Base-by-base conservation (phyloP, 1,140 invertebrate species). In the Diprion similis region DNA sequence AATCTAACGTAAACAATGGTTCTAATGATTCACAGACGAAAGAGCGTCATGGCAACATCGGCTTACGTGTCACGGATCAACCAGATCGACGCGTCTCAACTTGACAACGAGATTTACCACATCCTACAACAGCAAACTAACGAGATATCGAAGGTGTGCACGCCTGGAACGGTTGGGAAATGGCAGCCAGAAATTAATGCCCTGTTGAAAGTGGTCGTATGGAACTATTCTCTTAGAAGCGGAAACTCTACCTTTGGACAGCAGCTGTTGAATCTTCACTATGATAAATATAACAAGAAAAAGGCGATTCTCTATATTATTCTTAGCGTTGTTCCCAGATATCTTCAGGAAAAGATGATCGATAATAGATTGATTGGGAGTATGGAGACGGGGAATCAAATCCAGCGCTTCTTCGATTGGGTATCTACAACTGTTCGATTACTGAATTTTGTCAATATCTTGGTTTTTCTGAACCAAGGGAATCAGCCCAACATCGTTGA, bases 161-260 rank as follows among this genome's bases (percentile, higher is more conserved):
- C 77, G 8, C 78, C 82, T 1, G 82, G 81, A 10, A 78, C 77
- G 17, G 72, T 83, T 7, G 83, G 84, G 47, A 80, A 77, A 70
- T 88, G 83, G 83, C 80, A 81, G 59, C 82, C 87, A 8, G 87
- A 88, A 73, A 79, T 88, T 8, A 82, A 87, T 48, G 77, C 81
- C 6, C 0, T 81, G 1, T 76, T 88, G 9, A 83, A 85, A 71
- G 80, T 83, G 24, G 10, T 85, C 0, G 81, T 89, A 9, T 88
- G 86, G 86, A 79, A 80, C 46, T 87, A 83, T 65, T 88, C 87
- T 0, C 70, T 89, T 67, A 76, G 82, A 24, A 75, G 8, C 8
- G 81, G 82, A 0, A 82, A 79, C 45, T 84, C 86, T 0, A 87
- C 85, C 4, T 87, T 89, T 71, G 87, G 86, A 0, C 87, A 89